Base-by-base conservation (phyloP, 2,797 vertebrate species). In the Pogonophryne albipinna region DNA sequence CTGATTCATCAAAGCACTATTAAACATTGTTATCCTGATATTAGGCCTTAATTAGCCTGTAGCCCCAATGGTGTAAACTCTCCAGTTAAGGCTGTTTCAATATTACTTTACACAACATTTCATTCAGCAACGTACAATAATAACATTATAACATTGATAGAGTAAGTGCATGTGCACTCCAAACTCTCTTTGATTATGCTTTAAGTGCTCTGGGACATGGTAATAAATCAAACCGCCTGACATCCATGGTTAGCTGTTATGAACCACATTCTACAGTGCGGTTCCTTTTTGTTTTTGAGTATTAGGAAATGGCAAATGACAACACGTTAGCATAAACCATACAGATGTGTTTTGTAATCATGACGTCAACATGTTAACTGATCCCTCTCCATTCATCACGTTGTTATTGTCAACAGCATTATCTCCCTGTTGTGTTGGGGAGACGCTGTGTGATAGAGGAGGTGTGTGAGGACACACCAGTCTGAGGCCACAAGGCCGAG, bases 401-500 rank as follows among this genome's bases (percentile, higher is more conserved):
- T 38, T 34, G 46, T n/a, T 63, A 52, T 47, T 52, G 2, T 60
- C 27, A 27, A 7, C 38, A 4, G 4, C 2, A 44, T 73, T 76
- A 66, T 79, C 56, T 82, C 51, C 51, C 1, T 46, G 70, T 71
- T 66, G 44, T 56, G 52, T 46, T 64, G 46, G 47, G 65, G 31
- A 68, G 87, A 65, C 44, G 4, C 4, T 19, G 52, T 50, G 31
- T 73, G 66, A 79, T 71, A 13, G 63, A 64, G 51, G 63, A 64
- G 51, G 55, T 59, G 46, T 45, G 56, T 72, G 68, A 71, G 41
- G 65, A 74, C 27, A 63, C 56, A 19, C 16, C 16, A 13, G 17
- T 63, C 27, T 19, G 65, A 64, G 66, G 66, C 42, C 72, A 68
- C 3, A 11, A 69, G 71, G 67, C 72, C 14, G 11, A 75, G 34